These are phyloP conservation scores for Heliornis fulica DNA, from an alignment of 2,113 vertebrate species.

Conservation along the genomic window DNA sequence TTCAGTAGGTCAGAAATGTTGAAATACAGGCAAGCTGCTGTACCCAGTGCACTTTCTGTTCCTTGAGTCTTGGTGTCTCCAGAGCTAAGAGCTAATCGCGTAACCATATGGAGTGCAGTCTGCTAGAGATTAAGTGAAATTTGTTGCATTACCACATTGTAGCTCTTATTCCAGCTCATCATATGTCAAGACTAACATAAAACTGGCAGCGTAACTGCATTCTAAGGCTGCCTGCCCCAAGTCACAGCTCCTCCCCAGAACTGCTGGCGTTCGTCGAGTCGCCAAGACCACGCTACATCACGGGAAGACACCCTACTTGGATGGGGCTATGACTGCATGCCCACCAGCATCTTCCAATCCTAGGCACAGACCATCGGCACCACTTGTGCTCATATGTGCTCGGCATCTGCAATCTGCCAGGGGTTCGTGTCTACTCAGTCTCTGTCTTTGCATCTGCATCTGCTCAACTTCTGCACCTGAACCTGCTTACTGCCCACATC, in stretches of 20 bases:
- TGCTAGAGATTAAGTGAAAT: constrained; percentile 40
- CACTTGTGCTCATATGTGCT: neutral
- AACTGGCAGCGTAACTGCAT: constrained; percentile 36
- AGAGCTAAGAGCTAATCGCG: constrained; percentile 21
- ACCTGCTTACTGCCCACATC: constrained; percentile 15
- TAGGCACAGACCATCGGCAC: neutral
- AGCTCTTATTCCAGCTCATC: constrained; percentile 48
- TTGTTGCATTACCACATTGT: constrained; percentile 20
- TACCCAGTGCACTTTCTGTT: neutral
- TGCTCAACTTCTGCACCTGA: constrained; percentile 32
- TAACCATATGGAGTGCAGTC: constrained; percentile 30
- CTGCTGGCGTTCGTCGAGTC: neutral
- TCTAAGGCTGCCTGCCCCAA: constrained; percentile 22
- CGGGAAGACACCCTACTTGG: neutral
- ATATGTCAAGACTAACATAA: constrained; percentile 56
- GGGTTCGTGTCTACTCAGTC: constrained; percentile 6
- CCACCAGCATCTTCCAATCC: neutral
- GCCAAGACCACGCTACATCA: neutral
- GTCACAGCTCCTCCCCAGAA: constrained; percentile 10
- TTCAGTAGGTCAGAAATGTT: neutral
- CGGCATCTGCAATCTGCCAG: neutral
- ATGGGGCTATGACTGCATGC: neutral
- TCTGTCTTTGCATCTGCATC: constrained; percentile 48
- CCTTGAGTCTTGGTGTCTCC: neutral
- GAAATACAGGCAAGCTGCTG: neutral